Evolutionary conservation across 2,888 invertebrate species (phyloP), one percentile per base, ranked within the genome.

Genomic region (Rosalia funebris): DNA sequence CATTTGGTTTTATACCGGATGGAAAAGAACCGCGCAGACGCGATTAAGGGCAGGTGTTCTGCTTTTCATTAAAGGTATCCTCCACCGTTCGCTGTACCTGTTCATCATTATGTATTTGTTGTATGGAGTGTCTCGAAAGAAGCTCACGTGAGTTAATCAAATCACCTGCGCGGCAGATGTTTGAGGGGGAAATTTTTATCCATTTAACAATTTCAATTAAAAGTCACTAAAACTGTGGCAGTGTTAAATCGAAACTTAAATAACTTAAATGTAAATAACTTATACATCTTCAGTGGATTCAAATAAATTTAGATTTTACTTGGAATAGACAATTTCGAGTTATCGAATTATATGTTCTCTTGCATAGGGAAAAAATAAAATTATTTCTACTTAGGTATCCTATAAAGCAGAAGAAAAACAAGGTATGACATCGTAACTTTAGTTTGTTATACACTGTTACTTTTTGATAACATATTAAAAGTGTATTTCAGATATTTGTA

Each of bases 131-230:
- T 63, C 63, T 61, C 47, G 56, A 50, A 17, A 32, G 53, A 31
- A 42, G 15, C 32, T 42, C 25, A 59, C 52, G 58, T 59, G 50
- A 54, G 61, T 63, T 65, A 20, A 19, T n/a, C n/a, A n/a, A n/a
- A n/a, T 37, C 66, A 66, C 66, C 66, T 63, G 66, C 58, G 63
- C 47, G 47, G 62, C 66, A 66, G 63, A 61, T 66, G 66, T 61
- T 42, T 16, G 11, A 36, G 41, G 39, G 53, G n/a, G 12, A 3
- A 25, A 3, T 5, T 25, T 25, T 25, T 25, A 3, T 16, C 12
- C 19, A 12, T 44, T 44, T 44, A 19, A 25, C 20, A 25, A 25
- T 25, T 25, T 25, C 2, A 25, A 25, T 25, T 44, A 44, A 19
- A 11, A 44, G 20, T 20, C 41, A 15, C 14, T 14, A 37, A 37